phyloP scores from a whole-genome alignment of 2,113 vertebrate species.

The Bungarus multicinctus region DNA sequence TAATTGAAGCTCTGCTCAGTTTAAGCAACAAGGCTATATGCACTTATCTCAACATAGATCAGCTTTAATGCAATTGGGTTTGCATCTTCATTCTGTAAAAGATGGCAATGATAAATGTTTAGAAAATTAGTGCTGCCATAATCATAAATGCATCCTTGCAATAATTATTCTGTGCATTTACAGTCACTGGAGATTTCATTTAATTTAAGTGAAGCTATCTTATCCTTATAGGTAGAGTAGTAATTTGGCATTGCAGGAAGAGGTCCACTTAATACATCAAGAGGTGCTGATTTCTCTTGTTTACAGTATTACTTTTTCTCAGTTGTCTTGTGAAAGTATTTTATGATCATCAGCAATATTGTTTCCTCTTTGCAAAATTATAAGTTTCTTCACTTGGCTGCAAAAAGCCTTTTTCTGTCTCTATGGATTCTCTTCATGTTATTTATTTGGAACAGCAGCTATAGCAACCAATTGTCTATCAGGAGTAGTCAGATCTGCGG shows the following conservation, averaged over 20 bases:
- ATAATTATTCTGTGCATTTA: not conserved
- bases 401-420: not conserved
- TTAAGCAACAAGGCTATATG: too few species aligned
- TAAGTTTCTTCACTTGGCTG: not conserved
- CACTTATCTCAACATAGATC: not conserved
- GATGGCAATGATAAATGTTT: not conserved
- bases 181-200: not conserved
- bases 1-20: not conserved
- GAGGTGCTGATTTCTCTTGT: not conserved
- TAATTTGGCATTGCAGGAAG: not conserved
- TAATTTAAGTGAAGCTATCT: not conserved
- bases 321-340: slow-evolving; percentile 10
- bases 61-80: not conserved
- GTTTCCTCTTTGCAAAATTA: slow-evolving; percentile 14
- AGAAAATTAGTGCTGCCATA: not conserved
- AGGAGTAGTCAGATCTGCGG: not conserved
- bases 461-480: slow-evolving; percentile 11
- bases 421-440: not conserved
- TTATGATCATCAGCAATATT: slow-evolving; percentile 13
- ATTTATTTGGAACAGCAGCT: slow-evolving; percentile 2
- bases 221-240: not conserved
- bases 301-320: not conserved
- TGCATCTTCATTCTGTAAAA: not conserved
- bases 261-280: not conserved
- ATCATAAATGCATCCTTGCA: not conserved